phyloP scores from a whole-genome alignment of 1,140 invertebrate species.

The Kradibia gibbosae region DNA sequence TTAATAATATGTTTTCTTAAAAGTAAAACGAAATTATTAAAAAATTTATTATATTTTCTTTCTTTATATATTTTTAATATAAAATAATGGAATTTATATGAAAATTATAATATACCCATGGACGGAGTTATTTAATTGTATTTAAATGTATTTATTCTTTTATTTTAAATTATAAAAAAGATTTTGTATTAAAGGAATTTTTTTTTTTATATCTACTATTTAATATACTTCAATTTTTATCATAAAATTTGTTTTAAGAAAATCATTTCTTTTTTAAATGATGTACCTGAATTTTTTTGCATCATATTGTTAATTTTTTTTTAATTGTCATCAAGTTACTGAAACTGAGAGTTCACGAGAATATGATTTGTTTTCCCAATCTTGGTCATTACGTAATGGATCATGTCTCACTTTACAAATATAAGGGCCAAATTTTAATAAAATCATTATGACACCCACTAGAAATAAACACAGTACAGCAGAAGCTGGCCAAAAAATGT shows the following conservation, averaged over 20 bases:
- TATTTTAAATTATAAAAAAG: too few species aligned
- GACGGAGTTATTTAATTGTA: constrained; percentile 52
- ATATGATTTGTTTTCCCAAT: constrained; percentile 77
- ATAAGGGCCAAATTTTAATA: constrained; percentile 80
- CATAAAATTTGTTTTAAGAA: too few species aligned
- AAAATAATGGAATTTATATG: constrained; percentile 48
- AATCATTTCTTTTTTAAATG: too few species aligned
- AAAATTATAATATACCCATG: constrained; percentile 48
- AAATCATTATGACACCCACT: constrained; percentile 81
- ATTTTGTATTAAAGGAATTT: too few species aligned
- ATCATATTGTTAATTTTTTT: too few species aligned
- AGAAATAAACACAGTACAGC: constrained; percentile 82
- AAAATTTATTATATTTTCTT: constrained; percentile 26
- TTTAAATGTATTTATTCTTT: too few species aligned
- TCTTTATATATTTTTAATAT: background rate
- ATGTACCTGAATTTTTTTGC: too few species aligned
- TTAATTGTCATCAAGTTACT: constrained; percentile 55
- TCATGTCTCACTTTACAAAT: constrained; percentile 79
- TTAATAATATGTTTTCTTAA: too few species aligned
- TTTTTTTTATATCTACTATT: too few species aligned
- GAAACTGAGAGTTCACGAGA: constrained; percentile 76
- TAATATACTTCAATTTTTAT: too few species aligned
- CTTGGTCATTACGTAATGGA: constrained; percentile 75
- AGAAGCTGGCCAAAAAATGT: constrained; percentile 82
- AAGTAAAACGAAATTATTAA: constrained; percentile 2